Base-by-base conservation (phyloP, 2,113 vertebrate species). In the Seriola aureovittata region DNA sequence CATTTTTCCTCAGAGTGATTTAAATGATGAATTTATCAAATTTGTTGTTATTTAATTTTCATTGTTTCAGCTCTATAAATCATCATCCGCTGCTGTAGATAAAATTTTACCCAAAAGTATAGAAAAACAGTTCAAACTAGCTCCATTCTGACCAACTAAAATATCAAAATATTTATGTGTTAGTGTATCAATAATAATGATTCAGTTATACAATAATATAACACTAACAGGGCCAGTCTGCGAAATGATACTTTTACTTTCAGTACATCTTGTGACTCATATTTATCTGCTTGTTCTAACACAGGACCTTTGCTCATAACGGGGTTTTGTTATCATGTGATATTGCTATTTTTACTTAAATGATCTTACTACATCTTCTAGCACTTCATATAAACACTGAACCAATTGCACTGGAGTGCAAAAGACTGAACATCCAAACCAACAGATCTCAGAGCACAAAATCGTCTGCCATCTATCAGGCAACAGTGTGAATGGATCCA, bases 401-500 rank as follows among this genome's bases (percentile, higher is more conserved):
- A 19, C 19, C 40, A 5, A 25, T 5, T 42, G 25, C 29, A 34
- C 10, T 14, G 3, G 4, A 60, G 17, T 4, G 58, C 48, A 67
- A 63, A 9, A 44, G 50, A 44, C 5, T 19, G 42, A 64, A 23
- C 46, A 75, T 58, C 50, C 13, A 17, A 54, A 2, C 16, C 38
- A 71, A 74, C 48, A 59, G 34, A 55, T 59, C 71, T 64, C 23
- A 42, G 32, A 25, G 65, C 38, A 54, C 17, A 75, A 58, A 77
- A 34, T 2, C 68, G 7, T 17, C 25, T 2, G 32, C 63, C 82
- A 74, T 67, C 50, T 4, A 65, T 75, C 72, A 71, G 34, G 36
- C 40, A 11, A 57, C 72, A 36, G 36, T 50, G 66, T 82, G 73
- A 82, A 75, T 78, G 55, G 55, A 76, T 73, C 42, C 58, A 79